Conservation (phyloP, 2,113 vertebrate species). For the Bos javanicus region DNA sequence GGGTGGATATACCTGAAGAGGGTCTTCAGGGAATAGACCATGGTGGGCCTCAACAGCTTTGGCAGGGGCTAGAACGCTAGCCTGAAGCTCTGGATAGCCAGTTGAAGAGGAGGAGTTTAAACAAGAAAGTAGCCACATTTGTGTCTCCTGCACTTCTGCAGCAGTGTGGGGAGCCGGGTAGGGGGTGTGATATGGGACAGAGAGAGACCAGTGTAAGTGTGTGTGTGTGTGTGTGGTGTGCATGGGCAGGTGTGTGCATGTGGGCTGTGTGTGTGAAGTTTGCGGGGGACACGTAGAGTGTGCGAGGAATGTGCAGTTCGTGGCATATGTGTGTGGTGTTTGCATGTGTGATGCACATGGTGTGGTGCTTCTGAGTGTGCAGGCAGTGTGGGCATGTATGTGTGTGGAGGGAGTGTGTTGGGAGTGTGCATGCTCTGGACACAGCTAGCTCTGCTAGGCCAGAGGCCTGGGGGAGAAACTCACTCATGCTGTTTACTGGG, state of each 20-base stretch:
- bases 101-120: background rate
- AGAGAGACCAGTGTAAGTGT: background rate
- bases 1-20: background rate
- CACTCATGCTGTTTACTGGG: background rate
- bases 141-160: background rate
- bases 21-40: background rate
- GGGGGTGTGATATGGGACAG: background rate
- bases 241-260: no score
- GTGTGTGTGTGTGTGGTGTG: background rate
- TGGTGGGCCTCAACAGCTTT: background rate
- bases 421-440: background rate
- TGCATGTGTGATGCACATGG: no score
- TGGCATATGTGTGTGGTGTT: background rate
- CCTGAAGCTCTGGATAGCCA: background rate
- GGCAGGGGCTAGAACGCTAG: background rate
- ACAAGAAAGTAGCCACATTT: background rate
- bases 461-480: background rate
- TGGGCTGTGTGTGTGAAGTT: background rate
- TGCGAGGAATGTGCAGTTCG: background rate
- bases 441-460: background rate
- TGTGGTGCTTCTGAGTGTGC: background rate
- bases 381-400: no score
- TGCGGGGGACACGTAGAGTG: accelerated
- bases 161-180: background rate
- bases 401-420: background rate